Evolutionary conservation across 2,888 invertebrate genomes (phyloP).

Genomic region (Drosophila gaucha): DNA sequence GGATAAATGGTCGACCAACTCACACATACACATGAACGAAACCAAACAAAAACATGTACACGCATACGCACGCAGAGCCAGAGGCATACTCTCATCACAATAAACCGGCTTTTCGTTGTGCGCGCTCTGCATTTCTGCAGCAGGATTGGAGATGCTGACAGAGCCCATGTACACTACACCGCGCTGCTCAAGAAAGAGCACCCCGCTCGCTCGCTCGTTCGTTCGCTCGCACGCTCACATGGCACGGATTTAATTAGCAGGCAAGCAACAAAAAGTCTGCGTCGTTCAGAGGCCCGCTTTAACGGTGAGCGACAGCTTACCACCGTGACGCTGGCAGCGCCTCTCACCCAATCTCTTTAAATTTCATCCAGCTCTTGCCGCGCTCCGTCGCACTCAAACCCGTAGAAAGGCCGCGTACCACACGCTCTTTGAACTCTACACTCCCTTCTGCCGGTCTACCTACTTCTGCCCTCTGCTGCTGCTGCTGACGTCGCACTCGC

Average conservation of each 20-base stretch:
- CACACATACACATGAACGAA: constrained; percentile 19
- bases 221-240: constrained; percentile 28
- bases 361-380: constrained; percentile 53
- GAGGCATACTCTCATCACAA: constrained; percentile 52
- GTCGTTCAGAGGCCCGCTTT: constrained; percentile 52
- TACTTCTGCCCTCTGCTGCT: constrained; percentile 17
- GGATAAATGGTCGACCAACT: constrained; percentile 47
- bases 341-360: constrained; percentile 72
- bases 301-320: constrained; percentile 48
- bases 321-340: constrained; percentile 32
- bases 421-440: constrained; percentile 75
- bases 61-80: constrained; percentile 11
- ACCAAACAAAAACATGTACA: constrained; percentile 25
- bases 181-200: constrained; percentile 57
- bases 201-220: constrained; percentile 29
- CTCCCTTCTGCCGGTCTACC: constrained; percentile 44
- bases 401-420: constrained; percentile 46
- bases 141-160: constrained; percentile 74
- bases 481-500: constrained; percentile 44
- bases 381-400: constrained; percentile 58
- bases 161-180: constrained; percentile 40
- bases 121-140: constrained; percentile 78
- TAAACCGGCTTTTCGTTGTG: constrained; percentile 73
- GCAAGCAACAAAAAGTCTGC: constrained; percentile 43
- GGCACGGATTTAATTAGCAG: constrained; percentile 64